Conservation (phyloP, 2,888 invertebrate species). For the Drosophila setosimentum region DNA sequence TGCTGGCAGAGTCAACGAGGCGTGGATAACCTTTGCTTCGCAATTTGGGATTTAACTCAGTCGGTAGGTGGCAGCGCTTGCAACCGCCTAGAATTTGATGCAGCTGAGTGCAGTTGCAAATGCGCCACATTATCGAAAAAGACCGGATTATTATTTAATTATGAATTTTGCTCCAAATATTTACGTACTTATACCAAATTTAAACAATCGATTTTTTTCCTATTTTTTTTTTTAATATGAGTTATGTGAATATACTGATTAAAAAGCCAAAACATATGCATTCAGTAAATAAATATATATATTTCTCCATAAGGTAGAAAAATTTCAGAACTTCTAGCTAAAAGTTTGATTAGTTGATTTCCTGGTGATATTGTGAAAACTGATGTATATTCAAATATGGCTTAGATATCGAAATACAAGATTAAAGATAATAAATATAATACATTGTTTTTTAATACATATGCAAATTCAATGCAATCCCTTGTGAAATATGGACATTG, state of each 20-base stretch:
- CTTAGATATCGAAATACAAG: not conserved
- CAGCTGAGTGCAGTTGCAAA: slow-evolving; percentile 30
- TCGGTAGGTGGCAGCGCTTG: slow-evolving; percentile 14
- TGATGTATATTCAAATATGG: not conserved
- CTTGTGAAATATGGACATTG: not conserved
- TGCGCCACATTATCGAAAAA: slow-evolving; percentile 34
- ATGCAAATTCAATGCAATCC: not conserved
- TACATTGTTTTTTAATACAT: not conserved
- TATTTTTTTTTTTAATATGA: not conserved
- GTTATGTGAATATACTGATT: slow-evolving; percentile 3
- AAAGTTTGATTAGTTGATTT: not conserved
- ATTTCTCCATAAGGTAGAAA: not conserved
- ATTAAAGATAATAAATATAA: not conserved
- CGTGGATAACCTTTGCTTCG: not conserved
- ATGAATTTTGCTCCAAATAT: slow-evolving; percentile 32
- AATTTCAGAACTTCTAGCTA: not conserved
- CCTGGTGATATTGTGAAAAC: not conserved
- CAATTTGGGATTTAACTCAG: slow-evolving; percentile 7
- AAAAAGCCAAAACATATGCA: slow-evolving; percentile 9
- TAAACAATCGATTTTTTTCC: slow-evolving; percentile 11
- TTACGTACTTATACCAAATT: slow-evolving; percentile 9
- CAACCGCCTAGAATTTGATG: slow-evolving; percentile 21
- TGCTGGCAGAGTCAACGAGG: not conserved
- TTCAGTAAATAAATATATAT: not conserved
- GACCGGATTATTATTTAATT: not conserved